Percentiles rank a stretch among this genome's conserved stretches.
These are phyloP conservation scores for Porites divaricata DNA, from an alignment of 92 coral and sea anemone species.

Conservation along the genomic window DNA sequence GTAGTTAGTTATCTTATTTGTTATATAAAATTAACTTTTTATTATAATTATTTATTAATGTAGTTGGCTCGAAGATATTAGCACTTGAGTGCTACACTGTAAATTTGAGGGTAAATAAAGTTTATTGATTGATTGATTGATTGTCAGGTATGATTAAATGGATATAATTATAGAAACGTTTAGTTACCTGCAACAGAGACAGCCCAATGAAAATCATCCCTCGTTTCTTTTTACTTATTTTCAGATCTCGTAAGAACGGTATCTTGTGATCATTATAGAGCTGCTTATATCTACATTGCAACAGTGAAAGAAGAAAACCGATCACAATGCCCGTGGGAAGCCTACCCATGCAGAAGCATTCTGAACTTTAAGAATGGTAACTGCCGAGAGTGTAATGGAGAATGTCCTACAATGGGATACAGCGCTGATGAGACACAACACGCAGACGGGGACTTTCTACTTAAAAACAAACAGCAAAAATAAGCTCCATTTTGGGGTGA, in stretches of 20 bases:
- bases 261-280: slow-evolving; percentile 56
- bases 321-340: slow-evolving; percentile 42
- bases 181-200: too few species aligned
- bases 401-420: neutral
- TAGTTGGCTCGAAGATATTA: too few species aligned
- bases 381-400: neutral
- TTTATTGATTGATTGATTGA: too few species aligned
- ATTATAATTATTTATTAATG: too few species aligned
- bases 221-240: neutral
- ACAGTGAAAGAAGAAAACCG: slow-evolving; percentile 29
- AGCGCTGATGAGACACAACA: neutral
- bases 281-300: slow-evolving; percentile 41
- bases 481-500: neutral
- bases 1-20: too few species aligned
- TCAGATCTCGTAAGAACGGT: neutral
- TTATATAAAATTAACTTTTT: too few species aligned
- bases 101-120: too few species aligned
- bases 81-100: too few species aligned
- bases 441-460: neutral
- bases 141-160: too few species aligned
- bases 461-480: neutral
- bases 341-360: slow-evolving; percentile 9
- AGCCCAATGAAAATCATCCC: neutral
- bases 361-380: neutral
- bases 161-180: too few species aligned